Evolutionary conservation across 2,888 invertebrate genomes (phyloP), one percentile per base, ranked within the genome.

Genomic region (Cyclophora albipunctata): DNA sequence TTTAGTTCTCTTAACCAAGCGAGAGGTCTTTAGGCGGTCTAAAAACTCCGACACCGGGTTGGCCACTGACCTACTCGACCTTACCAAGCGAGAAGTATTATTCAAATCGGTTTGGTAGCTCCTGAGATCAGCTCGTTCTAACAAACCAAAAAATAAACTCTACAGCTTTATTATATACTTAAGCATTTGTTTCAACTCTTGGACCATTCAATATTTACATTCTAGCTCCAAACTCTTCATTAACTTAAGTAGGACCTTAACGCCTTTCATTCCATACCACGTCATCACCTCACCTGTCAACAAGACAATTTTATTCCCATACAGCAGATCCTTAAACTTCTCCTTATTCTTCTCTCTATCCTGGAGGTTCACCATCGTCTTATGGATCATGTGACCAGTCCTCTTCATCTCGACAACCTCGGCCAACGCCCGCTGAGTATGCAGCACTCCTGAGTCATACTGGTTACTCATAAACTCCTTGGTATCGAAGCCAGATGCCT

Each of bases 321-420:
- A 83, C 49, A 87, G 64, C 57, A 86, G 60, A 48, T 87, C 86
- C 34, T 82, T 76, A 50, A 69, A 81, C 60, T 82, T 81, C 5
- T 80, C 74, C 0, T 71, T 74, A 7, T 71, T 55, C 41, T 71
- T 77, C 50, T 76, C 71, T 57, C 76, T 78, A 3, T 81, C 79
- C 58, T 78, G 74, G 2, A 87, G 73, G 55, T 88, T 85, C 7
- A 74, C 84, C 83, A 86, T 81, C 1, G 84, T 77, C 63, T 80
- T 85, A 45, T 87, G 87, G 44, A 88, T 79, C 66, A 86, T 69
- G 57, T 88, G 88, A 0, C 85, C 87, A 0, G 84, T 88, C 7
- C 87, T 66, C 61, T 87, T 87, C 88, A 88, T 88, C 68, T 88
- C 88, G 42, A 88, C 86, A 2, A 89, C 85, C 62, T 88, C 89